These are phyloP conservation scores for Prinia subflava DNA, from an alignment of 2,113 vertebrate genomes.

Conservation along the genomic window DNA sequence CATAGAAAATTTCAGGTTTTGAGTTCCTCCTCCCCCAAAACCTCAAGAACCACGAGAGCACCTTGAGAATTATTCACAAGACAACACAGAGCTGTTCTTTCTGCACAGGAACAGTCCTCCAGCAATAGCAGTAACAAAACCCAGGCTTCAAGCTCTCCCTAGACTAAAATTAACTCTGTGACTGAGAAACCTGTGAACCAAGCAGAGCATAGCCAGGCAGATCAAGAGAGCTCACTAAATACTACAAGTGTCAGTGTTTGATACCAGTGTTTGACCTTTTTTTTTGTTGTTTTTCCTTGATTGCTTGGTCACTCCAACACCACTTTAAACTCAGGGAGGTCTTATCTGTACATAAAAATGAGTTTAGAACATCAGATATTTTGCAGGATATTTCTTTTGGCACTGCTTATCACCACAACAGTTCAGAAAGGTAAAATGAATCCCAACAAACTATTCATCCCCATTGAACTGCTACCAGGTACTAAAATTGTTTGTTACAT, in stretches of 20 bases:
- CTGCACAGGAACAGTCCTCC: neutral
- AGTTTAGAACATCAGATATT: neutral
- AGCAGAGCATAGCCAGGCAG: neutral
- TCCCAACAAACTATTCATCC: neutral
- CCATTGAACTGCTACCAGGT: neutral
- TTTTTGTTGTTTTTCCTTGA: neutral
- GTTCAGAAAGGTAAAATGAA: neutral
- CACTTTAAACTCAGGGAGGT: neutral
- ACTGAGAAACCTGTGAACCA: neutral
- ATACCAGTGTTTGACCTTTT: fast-evolving
- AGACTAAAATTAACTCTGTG: neutral
- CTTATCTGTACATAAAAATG: neutral
- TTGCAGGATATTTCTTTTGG: neutral
- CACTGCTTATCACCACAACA: neutral
- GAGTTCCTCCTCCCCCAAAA: neutral
- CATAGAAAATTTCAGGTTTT: neutral
- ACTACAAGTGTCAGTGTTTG: neutral
- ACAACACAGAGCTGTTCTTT: neutral
- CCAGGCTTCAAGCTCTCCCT: neutral
- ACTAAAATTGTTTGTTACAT: constrained; percentile 46
- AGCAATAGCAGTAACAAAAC: neutral
- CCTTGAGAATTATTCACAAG: neutral
- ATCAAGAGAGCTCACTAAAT: neutral
- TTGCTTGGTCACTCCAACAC: neutral
- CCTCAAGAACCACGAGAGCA: neutral